Evolutionary conservation across 2,888 invertebrate species (phyloP), one percentile per base, ranked within the genome.

Genomic region (Andrena flavipes): DNA sequence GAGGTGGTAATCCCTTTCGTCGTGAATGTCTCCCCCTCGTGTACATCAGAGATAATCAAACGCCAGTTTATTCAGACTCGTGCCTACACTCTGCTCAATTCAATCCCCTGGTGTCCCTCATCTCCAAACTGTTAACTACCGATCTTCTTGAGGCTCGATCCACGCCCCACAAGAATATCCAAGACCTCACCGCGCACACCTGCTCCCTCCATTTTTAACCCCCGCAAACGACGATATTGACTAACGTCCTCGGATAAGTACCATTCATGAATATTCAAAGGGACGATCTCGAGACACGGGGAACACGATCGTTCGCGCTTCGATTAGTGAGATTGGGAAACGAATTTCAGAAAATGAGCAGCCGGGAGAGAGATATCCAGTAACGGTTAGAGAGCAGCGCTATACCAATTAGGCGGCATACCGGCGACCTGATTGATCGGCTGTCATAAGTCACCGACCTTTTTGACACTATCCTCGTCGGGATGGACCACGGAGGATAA

Each of bases 1-100:
- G 67, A 80, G 68, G 75, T 82, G 82, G 85, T 85, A 88, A 88
- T 88, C 86, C 79, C 80, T 80, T 85, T 83, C 76, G 65, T 77
- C 70, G 65, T 76, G 80, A 84, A 84, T 78, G 78, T 76, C 54
- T 65, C 54, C 60, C 62, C 26, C 67, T 23, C 69, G 62, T 75
- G 56, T 35, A 56, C 69, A 65, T 54, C 59, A 73, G 48, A 81
- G 70, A 80, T 83, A 86, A 86, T 86, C 80, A 80, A 84, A 80
- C 62, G 77, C 82, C 79, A 74, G 62, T 84, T 75, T 79, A 77
- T 81, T 63, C 76, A 30, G 80, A 75, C 86, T 79, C 82, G 82
- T 86, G 88, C 82, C 79, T 78, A 86, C 77, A 80, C 85, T 77
- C 64, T 76, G 69, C 75, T 78, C 65, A 60, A 84, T 80, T 74